These are phyloP conservation scores for Asteroscopus sphinx DNA, from an alignment of 2,888 invertebrate genomes.

Conservation along the genomic window DNA sequence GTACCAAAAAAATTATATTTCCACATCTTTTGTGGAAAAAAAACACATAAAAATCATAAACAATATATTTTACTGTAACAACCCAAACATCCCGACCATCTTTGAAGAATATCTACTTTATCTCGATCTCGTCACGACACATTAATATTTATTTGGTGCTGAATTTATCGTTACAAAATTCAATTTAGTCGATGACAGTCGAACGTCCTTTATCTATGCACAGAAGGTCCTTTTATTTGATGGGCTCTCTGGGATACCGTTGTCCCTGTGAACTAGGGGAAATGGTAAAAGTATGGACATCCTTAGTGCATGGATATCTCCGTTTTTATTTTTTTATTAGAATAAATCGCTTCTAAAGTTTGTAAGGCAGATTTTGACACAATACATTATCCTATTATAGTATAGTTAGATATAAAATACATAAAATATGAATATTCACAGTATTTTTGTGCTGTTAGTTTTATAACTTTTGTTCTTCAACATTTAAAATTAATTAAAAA, in stretches of 20 bases:
- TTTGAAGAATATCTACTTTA: conserved; percentile 50
- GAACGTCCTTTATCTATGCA: conserved; percentile 88
- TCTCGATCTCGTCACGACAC: conserved; percentile 67
- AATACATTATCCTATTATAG: no score
- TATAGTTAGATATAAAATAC: no score
- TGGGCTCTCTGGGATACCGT: conserved; percentile 80
- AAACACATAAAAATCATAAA: no score
- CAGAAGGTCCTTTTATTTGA: conserved; percentile 89
- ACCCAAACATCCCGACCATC: conserved; percentile 10
- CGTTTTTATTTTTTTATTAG: conserved; percentile 5
- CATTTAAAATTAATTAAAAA: no score
- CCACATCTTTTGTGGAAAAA: no score
- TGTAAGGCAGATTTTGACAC: no score
- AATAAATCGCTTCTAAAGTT: background rate
- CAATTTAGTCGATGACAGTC: conserved; percentile 86
- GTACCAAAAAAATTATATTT: no score
- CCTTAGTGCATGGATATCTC: conserved; percentile 14
- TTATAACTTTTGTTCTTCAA: no score
- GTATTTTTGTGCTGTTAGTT: no score
- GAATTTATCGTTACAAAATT: conserved; percentile 84
- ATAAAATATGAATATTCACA: no score
- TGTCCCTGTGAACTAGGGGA: conserved; percentile 73
- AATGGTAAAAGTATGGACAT: conserved; percentile 70
- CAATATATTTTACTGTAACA: conserved; percentile 10
- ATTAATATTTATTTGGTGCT: conserved; percentile 79